These are phyloP conservation scores for Urechis unicinctus DNA, from an alignment of 2,888 invertebrate genomes.

Conservation along the genomic window DNA sequence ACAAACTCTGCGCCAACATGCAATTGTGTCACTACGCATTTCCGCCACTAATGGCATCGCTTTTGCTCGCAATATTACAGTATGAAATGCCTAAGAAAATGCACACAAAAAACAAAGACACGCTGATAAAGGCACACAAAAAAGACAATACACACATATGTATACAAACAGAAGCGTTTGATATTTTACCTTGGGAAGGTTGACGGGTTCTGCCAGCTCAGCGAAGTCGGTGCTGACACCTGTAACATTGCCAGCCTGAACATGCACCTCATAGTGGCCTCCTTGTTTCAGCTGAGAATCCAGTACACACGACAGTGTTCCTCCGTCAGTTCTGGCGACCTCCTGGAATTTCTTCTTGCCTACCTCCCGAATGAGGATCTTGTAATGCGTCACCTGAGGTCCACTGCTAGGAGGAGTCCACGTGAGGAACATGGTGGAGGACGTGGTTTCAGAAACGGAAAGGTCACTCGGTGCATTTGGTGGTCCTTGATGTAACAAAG, in stretches of 20 bases:
- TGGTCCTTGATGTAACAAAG: no score
- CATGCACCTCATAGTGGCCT: slow-evolving; percentile 13
- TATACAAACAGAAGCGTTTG: no score
- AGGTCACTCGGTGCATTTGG: slow-evolving; percentile 26
- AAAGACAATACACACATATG: no score
- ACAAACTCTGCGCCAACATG: no score
- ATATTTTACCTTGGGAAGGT: neutral
- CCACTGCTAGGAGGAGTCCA: slow-evolving; percentile 79
- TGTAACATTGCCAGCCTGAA: slow-evolving; percentile 19
- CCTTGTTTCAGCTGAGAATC: slow-evolving; percentile 11
- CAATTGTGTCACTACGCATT: no score
- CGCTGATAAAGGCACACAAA: no score
- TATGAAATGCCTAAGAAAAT: no score
- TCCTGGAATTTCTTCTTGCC: slow-evolving; percentile 21
- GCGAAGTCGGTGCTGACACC: slow-evolving; percentile 15
- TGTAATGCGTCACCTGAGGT: slow-evolving; percentile 62
- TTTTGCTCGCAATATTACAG: no score
- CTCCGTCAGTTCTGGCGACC: slow-evolving; percentile 12
- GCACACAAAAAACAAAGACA: no score
- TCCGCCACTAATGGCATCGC: no score
- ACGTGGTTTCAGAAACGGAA: slow-evolving; percentile 31
- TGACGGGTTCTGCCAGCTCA: slow-evolving; percentile 11
- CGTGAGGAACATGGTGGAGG: slow-evolving; percentile 53
- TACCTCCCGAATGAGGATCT: slow-evolving; percentile 18
- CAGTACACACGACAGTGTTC: slow-evolving; percentile 3